Evolutionary conservation across 2,888 invertebrate species (phyloP).

Genomic region (Tipula confusa): DNA sequence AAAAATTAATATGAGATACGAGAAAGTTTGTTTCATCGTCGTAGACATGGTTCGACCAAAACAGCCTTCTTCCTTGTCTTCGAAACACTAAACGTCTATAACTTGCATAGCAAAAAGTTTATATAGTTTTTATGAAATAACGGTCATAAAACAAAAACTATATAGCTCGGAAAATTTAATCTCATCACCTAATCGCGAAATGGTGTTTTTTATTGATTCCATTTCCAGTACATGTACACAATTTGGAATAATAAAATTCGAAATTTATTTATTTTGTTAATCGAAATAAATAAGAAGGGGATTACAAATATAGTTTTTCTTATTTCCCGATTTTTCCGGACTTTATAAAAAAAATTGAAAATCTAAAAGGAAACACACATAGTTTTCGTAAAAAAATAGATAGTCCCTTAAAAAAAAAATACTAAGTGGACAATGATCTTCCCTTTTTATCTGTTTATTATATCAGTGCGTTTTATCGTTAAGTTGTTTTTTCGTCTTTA

Average conservation of each 20-base stretch:
- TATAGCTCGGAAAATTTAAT: conserved; percentile 42
- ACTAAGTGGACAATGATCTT: conserved; percentile 25
- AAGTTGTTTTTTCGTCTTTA: background rate
- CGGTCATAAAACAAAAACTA: background rate
- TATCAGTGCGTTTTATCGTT: conserved; percentile 8
- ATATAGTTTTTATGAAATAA: background rate
- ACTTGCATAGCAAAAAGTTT: too few species aligned
- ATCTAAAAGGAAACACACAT: background rate
- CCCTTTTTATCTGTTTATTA: conserved; percentile 3
- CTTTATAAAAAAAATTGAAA: background rate
- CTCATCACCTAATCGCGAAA: conserved; percentile 51
- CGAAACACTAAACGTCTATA: too few species aligned
- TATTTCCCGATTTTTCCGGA: background rate
- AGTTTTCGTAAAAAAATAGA: background rate
- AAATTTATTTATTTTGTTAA: conserved; percentile 25
- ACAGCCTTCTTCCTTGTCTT: too few species aligned
- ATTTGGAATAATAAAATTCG: background rate
- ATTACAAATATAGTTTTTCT: background rate
- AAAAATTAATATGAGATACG: too few species aligned
- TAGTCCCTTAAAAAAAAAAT: conserved; percentile 15
- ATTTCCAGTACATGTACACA: background rate
- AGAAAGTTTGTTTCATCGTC: too few species aligned
- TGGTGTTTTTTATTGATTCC: conserved; percentile 45
- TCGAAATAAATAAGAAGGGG: conserved; percentile 5
- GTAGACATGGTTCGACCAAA: too few species aligned